A percentile compares a stretch with the other conserved stretches of the same genome.
These are phyloP conservation scores for Cheumatopsyche charites DNA, from an alignment of 1,140 invertebrate species.

Conservation along the genomic window DNA sequence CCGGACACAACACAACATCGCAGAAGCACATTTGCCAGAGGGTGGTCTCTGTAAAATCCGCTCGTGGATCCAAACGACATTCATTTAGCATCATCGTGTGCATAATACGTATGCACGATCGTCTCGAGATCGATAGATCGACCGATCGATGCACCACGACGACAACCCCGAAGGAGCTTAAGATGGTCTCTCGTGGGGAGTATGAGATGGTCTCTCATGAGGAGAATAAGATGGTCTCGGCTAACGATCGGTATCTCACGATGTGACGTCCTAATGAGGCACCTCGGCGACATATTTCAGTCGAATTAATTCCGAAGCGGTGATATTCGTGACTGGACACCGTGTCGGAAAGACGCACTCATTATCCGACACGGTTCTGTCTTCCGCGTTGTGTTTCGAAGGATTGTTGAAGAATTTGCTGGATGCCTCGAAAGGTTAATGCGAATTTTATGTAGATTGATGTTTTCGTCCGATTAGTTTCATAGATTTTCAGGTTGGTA, in stretches of 20 bases:
- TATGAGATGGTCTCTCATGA: neutral
- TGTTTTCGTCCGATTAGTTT: too few relatives aligned
- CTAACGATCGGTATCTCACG: too few relatives aligned
- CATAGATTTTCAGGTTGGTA: too few relatives aligned
- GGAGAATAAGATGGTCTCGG: neutral
- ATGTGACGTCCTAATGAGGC: too few relatives aligned
- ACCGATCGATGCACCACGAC: slow-evolving; percentile 24
- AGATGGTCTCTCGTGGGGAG: too few relatives aligned
- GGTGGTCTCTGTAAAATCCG: neutral
- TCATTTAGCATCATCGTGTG: too few relatives aligned
- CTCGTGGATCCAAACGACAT: too few relatives aligned
- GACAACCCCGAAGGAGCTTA: slow-evolving; percentile 35
- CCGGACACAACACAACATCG: too few relatives aligned
- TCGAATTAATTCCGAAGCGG: slow-evolving; percentile 45
- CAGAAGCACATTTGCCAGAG: too few relatives aligned
- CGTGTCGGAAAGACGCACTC: slow-evolving; percentile 36
- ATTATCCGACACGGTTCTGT: slow-evolving; percentile 34
- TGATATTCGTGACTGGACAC: slow-evolving; percentile 41
- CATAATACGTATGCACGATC: too few relatives aligned
- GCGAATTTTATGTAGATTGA: too few relatives aligned
- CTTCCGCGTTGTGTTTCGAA: slow-evolving; percentile 21
- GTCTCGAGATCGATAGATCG: slow-evolving; percentile 44
- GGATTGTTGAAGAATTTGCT: neutral
- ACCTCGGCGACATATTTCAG: slow-evolving; percentile 37
- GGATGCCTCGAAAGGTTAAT: neutral